Percentiles rank a stretch among this genome's conserved stretches.
Conservation (phyloP, 2,113 vertebrate species). For the Apodemus sylvaticus region DNA sequence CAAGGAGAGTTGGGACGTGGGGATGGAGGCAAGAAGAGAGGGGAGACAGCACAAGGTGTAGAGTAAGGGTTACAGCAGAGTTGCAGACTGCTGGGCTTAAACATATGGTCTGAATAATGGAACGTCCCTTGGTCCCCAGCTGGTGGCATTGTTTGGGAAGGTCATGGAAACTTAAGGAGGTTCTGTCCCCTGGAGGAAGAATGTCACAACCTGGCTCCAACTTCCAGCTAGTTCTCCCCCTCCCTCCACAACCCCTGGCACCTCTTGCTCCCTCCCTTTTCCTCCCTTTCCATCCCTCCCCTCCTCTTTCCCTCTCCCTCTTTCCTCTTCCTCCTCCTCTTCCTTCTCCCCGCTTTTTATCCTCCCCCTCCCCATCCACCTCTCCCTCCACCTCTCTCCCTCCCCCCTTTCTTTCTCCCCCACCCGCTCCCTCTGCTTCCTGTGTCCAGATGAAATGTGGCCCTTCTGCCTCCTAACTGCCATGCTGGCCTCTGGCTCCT, state of each 20-base stretch:
- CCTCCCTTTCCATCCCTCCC: not conserved
- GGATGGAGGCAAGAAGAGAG: not conserved
- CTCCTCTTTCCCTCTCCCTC: too few species aligned
- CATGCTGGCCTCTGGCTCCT: too few species aligned
- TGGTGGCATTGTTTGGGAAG: not conserved
- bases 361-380: not conserved
- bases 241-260: too few species aligned
- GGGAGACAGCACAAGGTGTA: not conserved
- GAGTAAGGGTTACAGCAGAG: not conserved
- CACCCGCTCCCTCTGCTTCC: not conserved
- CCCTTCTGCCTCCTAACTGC: not conserved
- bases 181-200: not conserved
- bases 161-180: not conserved
- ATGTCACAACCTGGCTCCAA: not conserved
- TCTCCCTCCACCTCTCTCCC: not conserved
- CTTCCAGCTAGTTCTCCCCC: not conserved
- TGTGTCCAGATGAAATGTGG: not conserved
- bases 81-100: not conserved
- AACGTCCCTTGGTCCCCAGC: not conserved
- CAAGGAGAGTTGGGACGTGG: not conserved
- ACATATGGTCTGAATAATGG: not conserved
- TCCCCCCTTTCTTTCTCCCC: not conserved
- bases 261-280: not conserved
- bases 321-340: not conserved
- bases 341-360: too few species aligned